These are phyloP conservation scores for Spodoptera picta DNA, from an alignment of 2,888 invertebrate genomes.

Conservation along the genomic window DNA sequence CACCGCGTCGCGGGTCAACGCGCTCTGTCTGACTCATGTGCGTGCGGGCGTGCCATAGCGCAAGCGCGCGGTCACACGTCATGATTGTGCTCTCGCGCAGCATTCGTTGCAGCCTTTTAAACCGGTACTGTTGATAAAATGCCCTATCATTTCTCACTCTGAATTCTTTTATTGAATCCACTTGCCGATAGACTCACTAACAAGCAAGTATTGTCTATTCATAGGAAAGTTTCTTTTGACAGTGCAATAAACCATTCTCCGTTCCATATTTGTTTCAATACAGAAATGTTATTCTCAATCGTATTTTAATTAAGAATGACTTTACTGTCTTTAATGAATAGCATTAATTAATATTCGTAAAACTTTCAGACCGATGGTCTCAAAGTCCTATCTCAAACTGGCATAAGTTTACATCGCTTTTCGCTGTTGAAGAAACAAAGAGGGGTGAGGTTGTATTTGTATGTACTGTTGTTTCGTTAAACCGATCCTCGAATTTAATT, in stretches of 20 bases:
- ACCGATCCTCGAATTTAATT: slow-evolving; percentile 61
- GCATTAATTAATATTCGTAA: slow-evolving; percentile 31
- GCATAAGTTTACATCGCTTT: slow-evolving; percentile 25
- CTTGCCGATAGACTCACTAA: slow-evolving; percentile 29
- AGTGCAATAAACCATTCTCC: slow-evolving; percentile 7
- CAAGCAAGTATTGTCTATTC: slow-evolving; percentile 19
- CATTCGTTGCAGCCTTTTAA: slow-evolving; percentile 52
- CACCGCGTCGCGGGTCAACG: slow-evolving; percentile 75
- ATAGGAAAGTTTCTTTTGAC: slow-evolving; percentile 24
- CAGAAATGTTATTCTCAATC: slow-evolving; percentile 10
- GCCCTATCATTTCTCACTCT: slow-evolving; percentile 36
- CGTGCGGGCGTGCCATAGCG: slow-evolving; percentile 38
- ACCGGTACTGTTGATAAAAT: slow-evolving; percentile 50
- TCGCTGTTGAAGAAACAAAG: slow-evolving; percentile 36
- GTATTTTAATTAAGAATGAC: slow-evolving; percentile 18
- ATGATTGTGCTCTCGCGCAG: slow-evolving; percentile 60
- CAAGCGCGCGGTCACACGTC: slow-evolving; percentile 54
- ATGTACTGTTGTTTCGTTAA: slow-evolving; percentile 38
- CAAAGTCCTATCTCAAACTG: slow-evolving; percentile 19
- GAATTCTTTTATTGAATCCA: slow-evolving; percentile 38
- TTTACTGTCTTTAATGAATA: slow-evolving; percentile 25
- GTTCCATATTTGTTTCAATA: slow-evolving; percentile 9
- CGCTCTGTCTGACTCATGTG: slow-evolving; percentile 74
- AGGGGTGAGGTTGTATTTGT: slow-evolving; percentile 27
- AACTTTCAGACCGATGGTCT: slow-evolving; percentile 35